These are phyloP conservation scores for Aphidius gifuensis DNA, from an alignment of 1,140 invertebrate genomes.

Conservation along the genomic window DNA sequence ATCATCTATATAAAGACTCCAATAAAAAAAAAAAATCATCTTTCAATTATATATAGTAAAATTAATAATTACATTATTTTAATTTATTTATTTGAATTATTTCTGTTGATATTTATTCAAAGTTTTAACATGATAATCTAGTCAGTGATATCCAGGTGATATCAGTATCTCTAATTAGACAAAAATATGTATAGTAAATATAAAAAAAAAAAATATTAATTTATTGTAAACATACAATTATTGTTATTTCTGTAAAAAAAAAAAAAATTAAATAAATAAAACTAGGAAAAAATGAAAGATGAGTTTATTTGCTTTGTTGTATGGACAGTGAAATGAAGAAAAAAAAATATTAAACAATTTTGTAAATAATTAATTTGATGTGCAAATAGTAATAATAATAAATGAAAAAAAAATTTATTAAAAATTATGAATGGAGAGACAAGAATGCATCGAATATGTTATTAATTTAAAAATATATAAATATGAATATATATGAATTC, in stretches of 20 bases:
- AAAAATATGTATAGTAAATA: no score
- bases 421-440: background rate
- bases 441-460: slow-evolving; percentile 4
- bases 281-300: slow-evolving; percentile 14
- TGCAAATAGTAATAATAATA: background rate
- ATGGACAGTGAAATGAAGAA: slow-evolving; percentile 25
- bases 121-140: slow-evolving; percentile 11
- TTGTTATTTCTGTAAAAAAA: background rate
- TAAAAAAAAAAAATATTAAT: no score
- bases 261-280: slow-evolving; percentile 1
- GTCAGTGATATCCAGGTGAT: slow-evolving; percentile 12
- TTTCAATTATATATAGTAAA: no score
- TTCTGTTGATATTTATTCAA: background rate
- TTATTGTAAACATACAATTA: background rate
- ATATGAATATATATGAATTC: slow-evolving; percentile 15
- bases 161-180: background rate
- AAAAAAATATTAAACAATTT: slow-evolving; percentile 14
- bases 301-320: background rate
- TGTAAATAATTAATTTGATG: slow-evolving; percentile 33
- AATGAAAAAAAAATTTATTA: slow-evolving; percentile 2
- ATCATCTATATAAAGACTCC: no score
- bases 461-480: slow-evolving; percentile 9
- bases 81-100: background rate
- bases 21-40: no score
- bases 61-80: no score